Evolutionary conservation across 2,797 vertebrate species (phyloP).

Genomic region (Stomatorhinus walkeri): DNA sequence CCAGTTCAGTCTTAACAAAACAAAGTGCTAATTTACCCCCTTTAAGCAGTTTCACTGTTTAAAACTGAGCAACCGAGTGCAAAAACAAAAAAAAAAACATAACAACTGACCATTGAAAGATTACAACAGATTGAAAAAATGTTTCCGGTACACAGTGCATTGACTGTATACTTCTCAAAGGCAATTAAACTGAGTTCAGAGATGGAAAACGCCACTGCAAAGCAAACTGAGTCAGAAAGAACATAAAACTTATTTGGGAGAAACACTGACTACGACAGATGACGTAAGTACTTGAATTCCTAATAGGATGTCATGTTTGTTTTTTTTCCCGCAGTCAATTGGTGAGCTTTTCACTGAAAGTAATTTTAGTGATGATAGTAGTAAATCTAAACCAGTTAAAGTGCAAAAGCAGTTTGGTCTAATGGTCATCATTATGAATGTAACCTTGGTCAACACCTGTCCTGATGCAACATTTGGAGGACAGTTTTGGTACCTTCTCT

Average conservation of each 20-base stretch:
- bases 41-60: slow-evolving; percentile 33
- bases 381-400: neutral
- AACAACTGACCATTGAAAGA: neutral
- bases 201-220: neutral
- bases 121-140: slow-evolving; percentile 15
- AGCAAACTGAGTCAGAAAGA: neutral
- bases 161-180: slow-evolving; percentile 16
- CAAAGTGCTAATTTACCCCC: slow-evolving; percentile 36
- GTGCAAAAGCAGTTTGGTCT: neutral
- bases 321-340: neutral
- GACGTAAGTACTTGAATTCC: neutral
- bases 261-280: neutral
- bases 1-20: slow-evolving; percentile 38
- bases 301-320: neutral
- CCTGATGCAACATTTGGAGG: neutral
- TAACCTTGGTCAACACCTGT: neutral
- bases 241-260: neutral
- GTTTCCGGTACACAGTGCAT: neutral
- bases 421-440: neutral
- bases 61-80: slow-evolving; percentile 28
- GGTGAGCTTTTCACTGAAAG: slow-evolving; percentile 15
- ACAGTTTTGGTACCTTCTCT: neutral
- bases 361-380: slow-evolving; percentile 13
- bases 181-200: neutral
- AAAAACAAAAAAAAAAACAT: neutral